A percentile compares a stretch with the other conserved stretches of the same genome.
These are phyloP conservation scores for Meghimatium bilineatum DNA, from an alignment of 2,888 invertebrate genomes.

Conservation along the genomic window DNA sequence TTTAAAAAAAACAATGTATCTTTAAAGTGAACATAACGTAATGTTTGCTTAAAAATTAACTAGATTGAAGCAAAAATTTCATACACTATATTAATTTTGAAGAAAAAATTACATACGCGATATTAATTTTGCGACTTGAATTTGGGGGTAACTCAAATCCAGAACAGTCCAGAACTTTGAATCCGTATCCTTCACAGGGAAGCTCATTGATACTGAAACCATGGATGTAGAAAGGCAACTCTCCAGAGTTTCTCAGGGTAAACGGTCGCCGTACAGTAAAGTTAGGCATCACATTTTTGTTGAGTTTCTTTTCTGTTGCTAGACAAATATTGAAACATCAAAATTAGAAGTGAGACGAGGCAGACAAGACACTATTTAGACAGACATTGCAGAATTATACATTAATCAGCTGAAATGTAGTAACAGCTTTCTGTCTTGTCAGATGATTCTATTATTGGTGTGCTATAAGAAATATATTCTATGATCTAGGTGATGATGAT, in stretches of 20 bases:
- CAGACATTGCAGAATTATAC: neutral
- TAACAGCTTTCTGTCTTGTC: no score
- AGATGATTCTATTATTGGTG: no score
- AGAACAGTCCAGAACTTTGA: slow-evolving; percentile 74
- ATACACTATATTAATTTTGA: neutral
- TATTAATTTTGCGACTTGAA: slow-evolving; percentile 82
- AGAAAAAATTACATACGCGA: slow-evolving; percentile 80
- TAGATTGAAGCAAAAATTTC: no score
- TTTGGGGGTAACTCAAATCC: slow-evolving; percentile 73
- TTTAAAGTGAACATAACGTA: no score
- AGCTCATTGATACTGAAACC: slow-evolving; percentile 83
- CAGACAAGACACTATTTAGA: neutral
- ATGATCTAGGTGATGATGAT: no score
- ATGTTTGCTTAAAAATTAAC: no score
- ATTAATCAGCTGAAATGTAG: neutral
- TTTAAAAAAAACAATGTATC: no score
- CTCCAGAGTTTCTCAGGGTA: slow-evolving; percentile 92
- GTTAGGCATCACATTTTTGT: slow-evolving; percentile 80
- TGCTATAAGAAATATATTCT: no score
- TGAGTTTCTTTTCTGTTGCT: slow-evolving; percentile 68
- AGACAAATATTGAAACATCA: slow-evolving; percentile 18
- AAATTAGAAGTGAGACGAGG: neutral
- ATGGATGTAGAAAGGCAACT: slow-evolving; percentile 87
- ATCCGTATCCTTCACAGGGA: slow-evolving; percentile 84
- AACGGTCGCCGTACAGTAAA: slow-evolving; percentile 88